These are phyloP conservation scores for Camponotus floridanus DNA, from an alignment of 1,140 invertebrate species.

Conservation along the genomic window DNA sequence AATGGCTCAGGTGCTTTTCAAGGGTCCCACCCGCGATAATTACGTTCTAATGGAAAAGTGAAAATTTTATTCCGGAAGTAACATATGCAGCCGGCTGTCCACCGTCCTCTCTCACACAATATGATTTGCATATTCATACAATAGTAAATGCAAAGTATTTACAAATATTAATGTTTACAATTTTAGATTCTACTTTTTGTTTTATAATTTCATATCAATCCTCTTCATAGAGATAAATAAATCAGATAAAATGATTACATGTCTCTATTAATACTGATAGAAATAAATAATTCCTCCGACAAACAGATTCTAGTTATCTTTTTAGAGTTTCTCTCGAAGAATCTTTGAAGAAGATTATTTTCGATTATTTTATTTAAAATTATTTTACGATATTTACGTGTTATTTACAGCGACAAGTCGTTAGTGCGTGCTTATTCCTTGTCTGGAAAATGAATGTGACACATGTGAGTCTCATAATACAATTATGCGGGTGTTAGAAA, in stretches of 20 bases:
- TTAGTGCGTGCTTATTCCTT: background rate
- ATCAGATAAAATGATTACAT: background rate
- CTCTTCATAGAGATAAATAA: background rate
- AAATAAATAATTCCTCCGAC: background rate
- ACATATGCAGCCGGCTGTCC: constrained; percentile 23
- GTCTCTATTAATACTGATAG: background rate
- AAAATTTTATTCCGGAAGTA: constrained; percentile 72
- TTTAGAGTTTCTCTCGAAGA: background rate
- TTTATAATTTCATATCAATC: background rate
- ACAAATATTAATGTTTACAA: background rate
- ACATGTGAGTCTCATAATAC: background rate
- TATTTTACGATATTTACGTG: background rate
- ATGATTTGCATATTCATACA: constrained; percentile 33
- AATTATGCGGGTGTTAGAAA: constrained; percentile 49
- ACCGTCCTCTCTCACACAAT: background rate
- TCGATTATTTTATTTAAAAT: background rate
- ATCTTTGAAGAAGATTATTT: no score
- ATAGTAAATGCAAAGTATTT: background rate
- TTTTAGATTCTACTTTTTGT: background rate
- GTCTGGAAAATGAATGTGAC: background rate
- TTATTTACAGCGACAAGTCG: background rate
- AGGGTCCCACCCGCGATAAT: constrained; percentile 60
- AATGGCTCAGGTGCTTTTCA: constrained; percentile 66
- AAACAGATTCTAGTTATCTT: background rate
- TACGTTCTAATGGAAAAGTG: constrained; percentile 73